Percentiles rank a stretch among this genome's conserved stretches.
Conservation (phyloP, 2,113 vertebrate species). For the Phaetusa simplex region DNA sequence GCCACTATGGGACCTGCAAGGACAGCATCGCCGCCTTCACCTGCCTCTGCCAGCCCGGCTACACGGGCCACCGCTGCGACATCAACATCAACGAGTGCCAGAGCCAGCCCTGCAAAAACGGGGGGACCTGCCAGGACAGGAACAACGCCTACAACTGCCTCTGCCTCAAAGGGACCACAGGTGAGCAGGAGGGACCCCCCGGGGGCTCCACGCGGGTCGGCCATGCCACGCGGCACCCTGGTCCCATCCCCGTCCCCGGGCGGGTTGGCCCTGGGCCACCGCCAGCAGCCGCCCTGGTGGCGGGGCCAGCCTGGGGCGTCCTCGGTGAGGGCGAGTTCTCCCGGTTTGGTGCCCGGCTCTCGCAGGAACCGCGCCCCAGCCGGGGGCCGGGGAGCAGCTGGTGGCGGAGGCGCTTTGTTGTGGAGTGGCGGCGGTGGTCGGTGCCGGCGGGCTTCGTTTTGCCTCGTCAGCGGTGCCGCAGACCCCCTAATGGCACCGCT, state of each 20-base stretch:
- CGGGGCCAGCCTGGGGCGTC: not conserved
- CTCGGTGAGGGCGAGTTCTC: not conserved
- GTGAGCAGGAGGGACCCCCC: conserved; percentile 50
- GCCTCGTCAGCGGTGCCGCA: fast-evolving
- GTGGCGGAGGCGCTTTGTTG: fast-evolving
- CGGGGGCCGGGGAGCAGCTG: not conserved
- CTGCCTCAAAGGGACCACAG: conserved; percentile 90
- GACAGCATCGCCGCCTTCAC: conserved; percentile 88
- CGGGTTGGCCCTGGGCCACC: not conserved
- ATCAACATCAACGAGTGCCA: conserved; percentile 93
- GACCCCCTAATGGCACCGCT: not conserved
- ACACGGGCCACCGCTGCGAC: conserved; percentile 89
- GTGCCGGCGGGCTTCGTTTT: not conserved
- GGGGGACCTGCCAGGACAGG: conserved; percentile 89
- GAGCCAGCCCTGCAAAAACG: conserved; percentile 92
- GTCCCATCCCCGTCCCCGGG: not conserved
- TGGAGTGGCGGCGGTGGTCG: fast-evolving
- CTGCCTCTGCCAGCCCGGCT: conserved; percentile 87
- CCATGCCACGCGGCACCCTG: fast-evolving
- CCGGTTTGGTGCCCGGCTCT: not conserved
- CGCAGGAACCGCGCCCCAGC: not conserved
- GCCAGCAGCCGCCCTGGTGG: not conserved
- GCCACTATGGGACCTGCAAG: conserved; percentile 90
- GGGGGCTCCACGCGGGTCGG: fast-evolving
- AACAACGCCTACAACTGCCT: conserved; percentile 86